Conservation (phyloP, 1,140 invertebrate species). For the Olivierus martensii region DNA sequence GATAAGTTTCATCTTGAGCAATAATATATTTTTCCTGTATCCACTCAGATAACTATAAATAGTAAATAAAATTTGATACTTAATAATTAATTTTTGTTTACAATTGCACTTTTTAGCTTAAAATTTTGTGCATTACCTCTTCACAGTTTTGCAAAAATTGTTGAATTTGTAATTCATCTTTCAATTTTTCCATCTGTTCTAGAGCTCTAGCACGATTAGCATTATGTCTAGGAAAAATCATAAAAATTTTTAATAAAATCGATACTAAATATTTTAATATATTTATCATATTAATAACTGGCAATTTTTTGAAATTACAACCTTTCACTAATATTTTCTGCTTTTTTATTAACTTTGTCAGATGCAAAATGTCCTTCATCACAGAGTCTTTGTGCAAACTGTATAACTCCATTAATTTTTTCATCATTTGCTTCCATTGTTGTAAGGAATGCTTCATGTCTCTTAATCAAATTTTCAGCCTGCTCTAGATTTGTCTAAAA, state of each 20-base stretch:
- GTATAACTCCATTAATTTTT: slow-evolving; percentile 89
- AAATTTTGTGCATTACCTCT: slow-evolving; percentile 39
- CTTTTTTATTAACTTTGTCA: slow-evolving; percentile 91
- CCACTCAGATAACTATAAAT: slow-evolving; percentile 61
- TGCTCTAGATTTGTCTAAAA: slow-evolving; percentile 69
- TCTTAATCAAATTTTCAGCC: slow-evolving; percentile 91
- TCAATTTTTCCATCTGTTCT: slow-evolving; percentile 81
- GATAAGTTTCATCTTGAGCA: slow-evolving; percentile 96
- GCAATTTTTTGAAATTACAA: slow-evolving; percentile 14
- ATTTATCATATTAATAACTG: too few species aligned
- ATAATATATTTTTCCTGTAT: slow-evolving; percentile 97
- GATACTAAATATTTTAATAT: too few species aligned
- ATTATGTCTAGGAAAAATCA: slow-evolving; percentile 40
- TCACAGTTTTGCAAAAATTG: slow-evolving; percentile 97
- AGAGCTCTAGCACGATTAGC: slow-evolving; percentile 81
- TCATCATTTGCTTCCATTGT: slow-evolving; percentile 99
- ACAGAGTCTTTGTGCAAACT: slow-evolving; percentile 77
- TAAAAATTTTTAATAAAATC: not conserved
- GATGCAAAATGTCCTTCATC: slow-evolving; percentile 77
- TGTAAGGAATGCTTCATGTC: slow-evolving; percentile 96
- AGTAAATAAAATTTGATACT: too few species aligned
- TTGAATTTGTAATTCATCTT: slow-evolving; percentile 85
- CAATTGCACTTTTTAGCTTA: too few species aligned
- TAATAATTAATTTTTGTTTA: too few species aligned
- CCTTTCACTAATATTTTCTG: slow-evolving; percentile 78